Conservation (phyloP, 2,797 vertebrate species). For the Enteromius anoplus region DNA sequence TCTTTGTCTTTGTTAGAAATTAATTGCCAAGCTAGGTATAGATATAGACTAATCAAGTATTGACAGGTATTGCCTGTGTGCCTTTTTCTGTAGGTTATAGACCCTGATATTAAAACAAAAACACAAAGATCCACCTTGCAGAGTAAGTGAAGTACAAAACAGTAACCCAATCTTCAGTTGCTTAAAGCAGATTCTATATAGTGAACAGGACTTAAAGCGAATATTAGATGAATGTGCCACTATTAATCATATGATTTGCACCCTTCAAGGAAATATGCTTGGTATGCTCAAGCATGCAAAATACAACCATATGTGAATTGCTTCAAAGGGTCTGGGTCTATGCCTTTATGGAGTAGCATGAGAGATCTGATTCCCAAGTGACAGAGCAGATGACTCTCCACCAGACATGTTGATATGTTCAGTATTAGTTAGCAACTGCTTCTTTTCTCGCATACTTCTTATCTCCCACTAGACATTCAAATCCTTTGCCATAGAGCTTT, state of each 20-base stretch:
- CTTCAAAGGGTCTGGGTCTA: conserved; percentile 49
- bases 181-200: conserved; percentile 5
- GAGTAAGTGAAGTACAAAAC: conserved; percentile 21
- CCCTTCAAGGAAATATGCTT: conserved; percentile 48
- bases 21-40: background rate
- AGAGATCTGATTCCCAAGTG: conserved; percentile 28
- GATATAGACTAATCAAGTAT: conserved; percentile 5
- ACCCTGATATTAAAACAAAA: conserved; percentile 11
- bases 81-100: conserved; percentile 14
- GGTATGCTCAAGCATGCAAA: conserved; percentile 41
- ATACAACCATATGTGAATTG: conserved; percentile 38
- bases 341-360: conserved; percentile 19
- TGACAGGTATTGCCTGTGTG: conserved; percentile 4
- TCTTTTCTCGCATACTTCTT: conserved; percentile 16
- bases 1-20: conserved; percentile 33
- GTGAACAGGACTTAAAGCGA: conserved; percentile 14
- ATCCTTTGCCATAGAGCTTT: conserved; percentile 7
- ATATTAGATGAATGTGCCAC: conserved; percentile 54
- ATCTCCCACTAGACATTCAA: conserved; percentile 8
- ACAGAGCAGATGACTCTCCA: background rate
- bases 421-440: conserved; percentile 21
- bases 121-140: background rate
- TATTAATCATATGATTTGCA: conserved; percentile 45
- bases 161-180: conserved; percentile 28
- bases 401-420: conserved; percentile 9